Conservation (phyloP, 2,888 invertebrate species). For the Ichneumoninae sp. region DNA sequence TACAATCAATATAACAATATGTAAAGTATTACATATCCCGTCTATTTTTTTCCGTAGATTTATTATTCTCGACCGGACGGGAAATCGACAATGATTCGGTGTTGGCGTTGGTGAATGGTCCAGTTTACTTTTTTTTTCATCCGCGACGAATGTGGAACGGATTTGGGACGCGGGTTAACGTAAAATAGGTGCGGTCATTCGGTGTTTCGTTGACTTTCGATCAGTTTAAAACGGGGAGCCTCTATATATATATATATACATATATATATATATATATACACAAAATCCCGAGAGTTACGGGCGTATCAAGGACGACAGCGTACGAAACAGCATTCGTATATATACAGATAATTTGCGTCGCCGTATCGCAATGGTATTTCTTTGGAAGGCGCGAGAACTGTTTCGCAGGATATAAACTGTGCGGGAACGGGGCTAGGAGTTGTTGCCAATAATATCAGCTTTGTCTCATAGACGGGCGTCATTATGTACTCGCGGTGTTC, state of each 20-base stretch:
- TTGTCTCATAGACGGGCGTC: neutral
- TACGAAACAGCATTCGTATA: constrained; percentile 5
- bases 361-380: constrained; percentile 14
- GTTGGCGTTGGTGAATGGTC: neutral
- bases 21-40: too few relatives aligned
- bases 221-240: constrained; percentile 22
- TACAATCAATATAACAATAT: too few relatives aligned
- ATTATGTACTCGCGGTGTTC: constrained; percentile 1
- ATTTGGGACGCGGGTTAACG: constrained; percentile 3
- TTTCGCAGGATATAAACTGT: constrained; percentile 1
- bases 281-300: neutral
- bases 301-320: constrained; percentile 51
- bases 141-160: neutral
- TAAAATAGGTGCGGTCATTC: constrained; percentile 42
- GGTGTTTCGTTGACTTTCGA: constrained; percentile 61
- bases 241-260: neutral
- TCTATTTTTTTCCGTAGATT: neutral
- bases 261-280: neutral
- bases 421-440: neutral
- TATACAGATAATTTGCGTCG: constrained; percentile 31
- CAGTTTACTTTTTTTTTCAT: neutral
- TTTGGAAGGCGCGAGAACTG: constrained; percentile 6
- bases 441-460: constrained; percentile 18
- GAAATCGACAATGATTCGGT: neutral
- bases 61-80: neutral